Evolutionary conservation across 1,140 invertebrate species (phyloP).

Genomic region (Cotesia typhae): DNA sequence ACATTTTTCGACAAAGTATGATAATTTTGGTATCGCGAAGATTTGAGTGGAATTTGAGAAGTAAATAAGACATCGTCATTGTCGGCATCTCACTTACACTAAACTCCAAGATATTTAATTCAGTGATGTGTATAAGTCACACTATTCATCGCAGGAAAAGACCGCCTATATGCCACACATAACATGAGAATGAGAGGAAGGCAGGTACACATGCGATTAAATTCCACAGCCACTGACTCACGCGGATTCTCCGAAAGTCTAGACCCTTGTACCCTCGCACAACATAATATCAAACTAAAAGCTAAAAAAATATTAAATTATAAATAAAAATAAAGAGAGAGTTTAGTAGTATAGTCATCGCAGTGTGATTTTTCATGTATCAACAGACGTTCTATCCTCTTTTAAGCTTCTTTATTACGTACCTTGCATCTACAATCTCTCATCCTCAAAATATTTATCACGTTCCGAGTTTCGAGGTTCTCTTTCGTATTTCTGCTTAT

Average conservation of each 20-base stretch:
- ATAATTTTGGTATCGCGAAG: no score
- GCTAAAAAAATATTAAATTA: background rate
- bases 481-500: constrained; percentile 12
- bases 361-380: constrained; percentile 1
- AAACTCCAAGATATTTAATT: background rate
- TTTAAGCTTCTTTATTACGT: constrained; percentile 16
- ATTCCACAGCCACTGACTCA: constrained; percentile 33
- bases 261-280: constrained; percentile 16
- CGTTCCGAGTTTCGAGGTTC: constrained; percentile 10
- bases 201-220: constrained; percentile 35
- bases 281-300: no score
- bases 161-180: constrained; percentile 1
- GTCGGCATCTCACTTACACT: no score
- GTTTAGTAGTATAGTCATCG: background rate
- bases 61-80: no score
- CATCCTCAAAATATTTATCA: constrained; percentile 17
- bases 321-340: background rate
- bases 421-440: background rate
- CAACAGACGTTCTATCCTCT: no score
- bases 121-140: constrained; percentile 3
- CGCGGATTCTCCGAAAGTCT: constrained; percentile 29
- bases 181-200: background rate
- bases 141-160: background rate
- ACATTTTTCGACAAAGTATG: no score
- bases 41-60: no score